Conservation (phyloP, 2,113 vertebrate species). For the Triplophysa dalaica region DNA sequence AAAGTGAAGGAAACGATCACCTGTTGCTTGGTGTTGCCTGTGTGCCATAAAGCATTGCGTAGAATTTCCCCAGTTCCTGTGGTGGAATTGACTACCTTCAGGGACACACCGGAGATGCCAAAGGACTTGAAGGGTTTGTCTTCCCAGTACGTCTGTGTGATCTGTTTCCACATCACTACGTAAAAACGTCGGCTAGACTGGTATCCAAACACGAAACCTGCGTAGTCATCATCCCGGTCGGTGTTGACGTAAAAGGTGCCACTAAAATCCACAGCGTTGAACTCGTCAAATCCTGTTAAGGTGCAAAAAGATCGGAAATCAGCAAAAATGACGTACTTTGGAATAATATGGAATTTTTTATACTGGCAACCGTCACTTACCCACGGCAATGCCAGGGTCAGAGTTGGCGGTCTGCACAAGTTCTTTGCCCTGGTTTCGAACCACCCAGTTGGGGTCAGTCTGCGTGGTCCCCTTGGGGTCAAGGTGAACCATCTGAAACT, state of each 20-base stretch:
- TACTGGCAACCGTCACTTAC: constrained; percentile 67
- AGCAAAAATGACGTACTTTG: neutral
- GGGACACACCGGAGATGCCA: constrained; percentile 89
- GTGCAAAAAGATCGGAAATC: neutral
- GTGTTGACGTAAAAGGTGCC: constrained; percentile 97
- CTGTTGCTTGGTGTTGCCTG: constrained; percentile 91
- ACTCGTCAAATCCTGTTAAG: constrained; percentile 86
- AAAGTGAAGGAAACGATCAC: constrained; percentile 59
- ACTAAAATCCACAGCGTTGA: constrained; percentile 93
- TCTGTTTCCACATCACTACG: constrained; percentile 98
- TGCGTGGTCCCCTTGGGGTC: constrained; percentile 96
- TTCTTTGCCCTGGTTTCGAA: constrained; percentile 93
- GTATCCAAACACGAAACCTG: constrained; percentile 93
- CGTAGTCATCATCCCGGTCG: constrained; percentile 93
- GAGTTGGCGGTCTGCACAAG: constrained; percentile 94
- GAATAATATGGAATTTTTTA: constrained; percentile 1
- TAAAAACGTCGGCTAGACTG: constrained; percentile 96
- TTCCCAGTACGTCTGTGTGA: constrained; percentile 97
- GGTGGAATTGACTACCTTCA: constrained; percentile 96
- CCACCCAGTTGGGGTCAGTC: constrained; percentile 94
- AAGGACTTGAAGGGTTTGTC: constrained; percentile 89
- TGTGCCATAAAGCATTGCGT: constrained; percentile 96
- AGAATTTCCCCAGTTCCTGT: constrained; percentile 90
- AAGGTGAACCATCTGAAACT: constrained; percentile 92
- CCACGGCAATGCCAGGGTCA: constrained; percentile 95